These are phyloP conservation scores for Anagrus nilaparvatae DNA, from an alignment of 1,140 invertebrate genomes.

Conservation along the genomic window DNA sequence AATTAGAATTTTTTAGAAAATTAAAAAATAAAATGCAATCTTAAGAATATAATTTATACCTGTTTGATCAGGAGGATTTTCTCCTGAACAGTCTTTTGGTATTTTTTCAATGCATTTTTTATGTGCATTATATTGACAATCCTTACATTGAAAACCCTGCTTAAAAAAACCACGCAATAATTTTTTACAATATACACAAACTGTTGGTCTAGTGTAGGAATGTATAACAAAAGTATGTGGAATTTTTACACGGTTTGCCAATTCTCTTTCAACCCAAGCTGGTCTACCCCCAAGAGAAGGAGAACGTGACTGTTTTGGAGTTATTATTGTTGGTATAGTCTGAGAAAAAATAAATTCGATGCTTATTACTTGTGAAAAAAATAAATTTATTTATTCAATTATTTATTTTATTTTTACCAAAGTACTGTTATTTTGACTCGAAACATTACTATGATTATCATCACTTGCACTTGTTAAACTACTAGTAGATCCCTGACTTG, in stretches of 20 bases:
- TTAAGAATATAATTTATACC: conserved; percentile 32
- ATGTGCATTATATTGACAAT: conserved; percentile 97
- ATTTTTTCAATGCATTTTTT: conserved; percentile 93
- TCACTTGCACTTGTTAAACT: conserved; percentile 39
- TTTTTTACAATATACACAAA: conserved; percentile 93
- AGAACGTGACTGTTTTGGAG: conserved; percentile 49
- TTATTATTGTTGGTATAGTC: conserved; percentile 35
- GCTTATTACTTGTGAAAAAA: background rate
- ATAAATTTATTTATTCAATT: conserved; percentile 4
- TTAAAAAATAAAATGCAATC: conserved; percentile 6
- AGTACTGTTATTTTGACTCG: conserved; percentile 37
- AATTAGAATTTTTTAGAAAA: conserved; percentile 4
- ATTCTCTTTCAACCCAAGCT: conserved; percentile 64
- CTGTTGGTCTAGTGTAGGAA: conserved; percentile 89
- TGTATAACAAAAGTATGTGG: conserved; percentile 88
- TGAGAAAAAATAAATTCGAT: conserved; percentile 18
- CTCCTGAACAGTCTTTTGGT: conserved; percentile 92
- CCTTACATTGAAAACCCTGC: conserved; percentile 94
- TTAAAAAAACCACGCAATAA: conserved; percentile 91
- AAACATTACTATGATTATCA: conserved; percentile 37
- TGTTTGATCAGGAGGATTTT: conserved; percentile 48
- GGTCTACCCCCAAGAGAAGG: conserved; percentile 66
- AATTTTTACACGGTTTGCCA: conserved; percentile 65
- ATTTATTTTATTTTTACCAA: conserved; percentile 23
- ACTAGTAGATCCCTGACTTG: conserved; percentile 50